A percentile compares a stretch with the other conserved stretches of the same genome.
Conservation (phyloP, 2,888 invertebrate species). For the Amblyteles armatorius region DNA sequence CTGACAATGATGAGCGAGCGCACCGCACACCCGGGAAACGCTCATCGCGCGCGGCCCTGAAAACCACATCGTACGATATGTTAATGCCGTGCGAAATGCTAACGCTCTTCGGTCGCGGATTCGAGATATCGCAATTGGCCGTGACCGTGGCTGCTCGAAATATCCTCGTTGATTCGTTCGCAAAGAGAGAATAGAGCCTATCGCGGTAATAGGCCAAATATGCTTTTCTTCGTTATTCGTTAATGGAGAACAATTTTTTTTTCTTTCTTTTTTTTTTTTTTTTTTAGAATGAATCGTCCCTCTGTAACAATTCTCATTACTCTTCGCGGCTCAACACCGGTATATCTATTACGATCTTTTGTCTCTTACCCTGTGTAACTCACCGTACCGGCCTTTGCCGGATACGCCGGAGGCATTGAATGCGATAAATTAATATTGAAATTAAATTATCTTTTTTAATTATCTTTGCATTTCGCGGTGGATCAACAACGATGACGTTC, state of each 20-base stretch:
- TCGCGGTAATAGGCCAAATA: conserved; percentile 40
- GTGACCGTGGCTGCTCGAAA: conserved; percentile 55
- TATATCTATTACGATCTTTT: conserved; percentile 10
- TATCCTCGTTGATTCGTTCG: conserved; percentile 5
- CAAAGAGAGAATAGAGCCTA: conserved; percentile 14
- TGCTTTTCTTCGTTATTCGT: background rate
- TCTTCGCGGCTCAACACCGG: conserved; percentile 1
- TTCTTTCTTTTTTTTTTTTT: background rate
- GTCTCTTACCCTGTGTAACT: background rate
- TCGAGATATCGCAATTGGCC: conserved; percentile 63
- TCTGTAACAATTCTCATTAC: conserved; percentile 9
- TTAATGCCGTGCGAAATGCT: conserved; percentile 58
- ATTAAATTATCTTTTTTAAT: background rate
- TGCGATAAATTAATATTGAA: background rate
- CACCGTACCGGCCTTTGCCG: background rate
- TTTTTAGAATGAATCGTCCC: background rate
- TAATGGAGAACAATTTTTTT: background rate
- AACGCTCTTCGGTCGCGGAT: conserved; percentile 35
- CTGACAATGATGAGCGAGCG: conserved; percentile 61
- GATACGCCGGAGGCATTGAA: background rate
- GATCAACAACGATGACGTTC: background rate
- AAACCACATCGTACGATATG: conserved; percentile 46
- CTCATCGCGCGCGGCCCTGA: conserved; percentile 40
- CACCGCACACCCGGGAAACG: conserved; percentile 16
- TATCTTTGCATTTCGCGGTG: background rate